Evolutionary conservation across 53 echinoderm and acorn worm genomes (phyloP).

Genomic region (Actinopyga echinites): DNA sequence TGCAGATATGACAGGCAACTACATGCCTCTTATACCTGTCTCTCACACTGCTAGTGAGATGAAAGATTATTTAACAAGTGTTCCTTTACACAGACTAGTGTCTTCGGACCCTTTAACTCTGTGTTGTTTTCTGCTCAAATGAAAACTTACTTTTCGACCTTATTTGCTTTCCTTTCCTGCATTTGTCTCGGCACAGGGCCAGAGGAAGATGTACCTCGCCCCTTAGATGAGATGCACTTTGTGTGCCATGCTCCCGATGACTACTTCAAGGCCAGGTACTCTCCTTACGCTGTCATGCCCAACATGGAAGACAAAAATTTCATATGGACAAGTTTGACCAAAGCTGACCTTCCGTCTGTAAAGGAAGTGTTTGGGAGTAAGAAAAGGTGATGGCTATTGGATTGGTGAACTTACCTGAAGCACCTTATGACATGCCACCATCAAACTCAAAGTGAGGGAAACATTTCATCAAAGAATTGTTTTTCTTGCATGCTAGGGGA

Average conservation of each 20-base stretch:
- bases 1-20: neutral
- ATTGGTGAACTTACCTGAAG: too few species aligned
- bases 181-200: conserved; percentile 63
- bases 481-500: too few species aligned
- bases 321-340: conserved; percentile 84
- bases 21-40: too few species aligned
- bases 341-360: conserved; percentile 57
- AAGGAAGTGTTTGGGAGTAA: conserved; percentile 70
- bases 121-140: neutral
- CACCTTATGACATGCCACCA: too few species aligned
- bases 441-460: too few species aligned
- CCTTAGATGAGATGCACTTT: conserved; percentile 92
- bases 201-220: conserved; percentile 90
- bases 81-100: neutral
- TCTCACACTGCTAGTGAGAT: too few species aligned
- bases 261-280: conserved; percentile 70
- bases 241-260: conserved; percentile 87
- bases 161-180: too few species aligned
- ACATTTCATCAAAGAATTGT: too few species aligned
- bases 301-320: conserved; percentile 70
- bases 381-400: neutral
- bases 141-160: neutral
- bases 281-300: conserved; percentile 75
- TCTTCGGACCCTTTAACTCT: neutral
- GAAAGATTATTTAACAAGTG: too few species aligned